Percentiles rank a stretch among this genome's conserved stretches.
Evolutionary conservation across 2,797 vertebrate species (phyloP).

Genomic region (Sebastes matsubarae): DNA sequence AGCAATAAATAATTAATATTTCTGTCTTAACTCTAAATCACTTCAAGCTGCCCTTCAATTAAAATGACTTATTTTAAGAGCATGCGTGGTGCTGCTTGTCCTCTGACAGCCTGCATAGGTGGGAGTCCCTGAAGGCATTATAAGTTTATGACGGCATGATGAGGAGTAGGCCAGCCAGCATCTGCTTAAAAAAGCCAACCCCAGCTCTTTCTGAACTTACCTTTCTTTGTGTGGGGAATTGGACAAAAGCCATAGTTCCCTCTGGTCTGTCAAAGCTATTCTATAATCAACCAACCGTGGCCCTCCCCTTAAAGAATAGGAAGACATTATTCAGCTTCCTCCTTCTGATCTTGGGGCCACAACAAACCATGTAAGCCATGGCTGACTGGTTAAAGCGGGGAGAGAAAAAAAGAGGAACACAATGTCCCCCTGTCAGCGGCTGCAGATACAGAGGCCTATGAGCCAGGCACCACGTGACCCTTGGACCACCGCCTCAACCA

Average conservation of each 20-base stretch:
- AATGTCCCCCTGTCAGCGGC: slow-evolving; percentile 79
- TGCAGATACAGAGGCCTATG: slow-evolving; percentile 72
- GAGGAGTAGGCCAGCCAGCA: slow-evolving; percentile 72
- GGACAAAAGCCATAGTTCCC: slow-evolving; percentile 86
- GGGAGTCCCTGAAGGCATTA: slow-evolving; percentile 72
- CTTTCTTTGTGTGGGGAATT: slow-evolving; percentile 79
- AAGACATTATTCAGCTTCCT: slow-evolving; percentile 88
- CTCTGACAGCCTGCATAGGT: slow-evolving; percentile 61
- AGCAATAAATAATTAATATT: slow-evolving; percentile 21
- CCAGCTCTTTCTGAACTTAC: slow-evolving; percentile 75
- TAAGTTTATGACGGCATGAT: slow-evolving; percentile 77
- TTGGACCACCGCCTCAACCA: slow-evolving; percentile 56
- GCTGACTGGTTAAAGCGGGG: slow-evolving; percentile 81
- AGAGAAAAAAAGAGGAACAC: slow-evolving; percentile 68
- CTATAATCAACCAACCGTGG: slow-evolving; percentile 85
- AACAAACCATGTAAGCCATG: slow-evolving; percentile 85
- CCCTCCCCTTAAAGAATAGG: slow-evolving; percentile 85
- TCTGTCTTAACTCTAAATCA: slow-evolving; percentile 8
- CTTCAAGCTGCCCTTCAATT: slow-evolving; percentile 37
- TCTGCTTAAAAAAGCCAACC: slow-evolving; percentile 76
- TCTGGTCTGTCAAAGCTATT: slow-evolving; percentile 86
- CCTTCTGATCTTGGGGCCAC: slow-evolving; percentile 85
- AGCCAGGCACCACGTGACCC: slow-evolving; percentile 71
- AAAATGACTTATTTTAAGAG: slow-evolving; percentile 57
- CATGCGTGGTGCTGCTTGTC: slow-evolving; percentile 37